Evolutionary conservation across 2,888 invertebrate genomes (phyloP).

Genomic region (Callosobruchus maculatus): DNA sequence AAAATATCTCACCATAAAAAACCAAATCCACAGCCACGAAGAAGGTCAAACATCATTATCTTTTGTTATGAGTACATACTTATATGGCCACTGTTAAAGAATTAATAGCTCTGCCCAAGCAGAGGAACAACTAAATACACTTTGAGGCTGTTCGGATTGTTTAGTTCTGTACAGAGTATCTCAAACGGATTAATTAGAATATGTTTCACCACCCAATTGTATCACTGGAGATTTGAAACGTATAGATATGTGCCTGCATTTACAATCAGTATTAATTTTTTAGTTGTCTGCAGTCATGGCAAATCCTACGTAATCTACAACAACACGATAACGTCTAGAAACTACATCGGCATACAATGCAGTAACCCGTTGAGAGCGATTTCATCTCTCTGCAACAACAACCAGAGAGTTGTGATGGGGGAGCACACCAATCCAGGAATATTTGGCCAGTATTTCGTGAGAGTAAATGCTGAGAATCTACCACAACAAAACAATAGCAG

Average conservation of each 20-base stretch:
- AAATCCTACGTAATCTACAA: constrained; percentile 23
- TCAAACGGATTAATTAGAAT: too few relatives aligned
- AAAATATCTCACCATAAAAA: too few relatives aligned
- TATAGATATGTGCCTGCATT: neutral
- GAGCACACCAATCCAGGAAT: constrained; percentile 14
- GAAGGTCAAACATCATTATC: too few relatives aligned
- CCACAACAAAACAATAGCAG: neutral
- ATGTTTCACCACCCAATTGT: too few relatives aligned
- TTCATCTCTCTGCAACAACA: constrained; percentile 19
- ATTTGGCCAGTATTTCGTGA: neutral
- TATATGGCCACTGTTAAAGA: too few relatives aligned
- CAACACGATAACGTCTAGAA: constrained; percentile 21
- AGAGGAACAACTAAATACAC: too few relatives aligned
- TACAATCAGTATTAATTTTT: constrained; percentile 5
- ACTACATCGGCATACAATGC: constrained; percentile 23
- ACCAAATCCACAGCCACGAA: too few relatives aligned
- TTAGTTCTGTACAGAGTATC: too few relatives aligned
- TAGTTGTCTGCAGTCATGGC: constrained; percentile 29
- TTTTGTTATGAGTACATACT: too few relatives aligned
- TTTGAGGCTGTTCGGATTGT: too few relatives aligned
- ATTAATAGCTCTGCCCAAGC: too few relatives aligned
- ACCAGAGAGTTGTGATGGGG: constrained; percentile 24
- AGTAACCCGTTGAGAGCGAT: constrained; percentile 17
- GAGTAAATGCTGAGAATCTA: neutral
- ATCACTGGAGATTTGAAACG: too few relatives aligned